Conservation (phyloP, 2,888 invertebrate genomes). For the Leptinotarsa juncta region DNA sequence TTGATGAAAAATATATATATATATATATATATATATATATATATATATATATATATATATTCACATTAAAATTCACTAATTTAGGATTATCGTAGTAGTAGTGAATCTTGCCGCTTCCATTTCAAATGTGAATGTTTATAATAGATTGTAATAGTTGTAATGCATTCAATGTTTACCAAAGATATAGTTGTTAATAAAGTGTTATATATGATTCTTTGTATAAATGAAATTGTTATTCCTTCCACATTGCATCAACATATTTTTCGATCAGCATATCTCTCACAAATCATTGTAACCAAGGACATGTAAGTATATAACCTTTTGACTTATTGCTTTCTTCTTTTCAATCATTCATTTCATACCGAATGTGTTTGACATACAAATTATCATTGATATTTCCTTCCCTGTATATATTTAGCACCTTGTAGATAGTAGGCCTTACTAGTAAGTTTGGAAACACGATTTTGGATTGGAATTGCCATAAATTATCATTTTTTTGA, state of each 20-base stretch:
- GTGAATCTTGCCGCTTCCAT: neutral
- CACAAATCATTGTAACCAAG: neutral
- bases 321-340: constrained; percentile 14
- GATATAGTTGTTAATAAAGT: constrained; percentile 46
- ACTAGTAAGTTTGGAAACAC: no score
- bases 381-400: neutral
- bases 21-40: no score
- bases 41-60: no score
- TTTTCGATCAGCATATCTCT: neutral
- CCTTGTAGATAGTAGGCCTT: no score
- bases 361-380: neutral
- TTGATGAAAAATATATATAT: no score
- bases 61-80: neutral
- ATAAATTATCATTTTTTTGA: no score
- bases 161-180: constrained; percentile 45
- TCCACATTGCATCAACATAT: neutral
- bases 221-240: neutral
- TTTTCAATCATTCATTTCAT: neutral
- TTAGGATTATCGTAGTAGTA: neutral
- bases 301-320: constrained; percentile 21
- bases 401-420: neutral
- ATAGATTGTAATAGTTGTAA: constrained; percentile 31
- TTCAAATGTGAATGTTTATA: neutral
- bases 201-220: constrained; percentile 3
- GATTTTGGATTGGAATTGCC: no score